Conservation (phyloP, 2,113 vertebrate genomes). For the Capricornis sumatraensis region DNA sequence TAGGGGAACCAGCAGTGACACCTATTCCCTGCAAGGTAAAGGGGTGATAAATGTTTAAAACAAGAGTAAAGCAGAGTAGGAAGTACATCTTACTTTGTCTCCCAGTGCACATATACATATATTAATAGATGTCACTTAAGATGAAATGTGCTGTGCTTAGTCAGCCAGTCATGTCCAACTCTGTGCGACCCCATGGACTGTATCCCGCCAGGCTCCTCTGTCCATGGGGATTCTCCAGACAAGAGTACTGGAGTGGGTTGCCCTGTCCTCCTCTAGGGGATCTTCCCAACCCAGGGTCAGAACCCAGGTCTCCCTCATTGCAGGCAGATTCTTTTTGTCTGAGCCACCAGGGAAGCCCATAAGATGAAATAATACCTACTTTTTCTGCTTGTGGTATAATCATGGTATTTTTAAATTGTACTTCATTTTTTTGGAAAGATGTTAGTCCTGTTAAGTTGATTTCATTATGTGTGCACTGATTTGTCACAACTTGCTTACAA, state of each 20-base stretch:
- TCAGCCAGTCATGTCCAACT: not conserved
- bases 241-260: not conserved
- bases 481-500: not conserved
- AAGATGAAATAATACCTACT: not conserved
- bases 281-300: not conserved
- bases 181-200: not conserved
- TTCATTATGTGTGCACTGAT: not conserved
- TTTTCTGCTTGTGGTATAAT: not conserved
- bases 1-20: not conserved
- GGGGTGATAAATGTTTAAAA: not conserved
- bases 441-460: not conserved
- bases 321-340: not conserved
- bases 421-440: not conserved
- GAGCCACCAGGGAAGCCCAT: not conserved
- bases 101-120: not conserved
- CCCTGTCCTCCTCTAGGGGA: not conserved
- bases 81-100: not conserved
- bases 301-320: not conserved
- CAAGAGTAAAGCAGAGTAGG: not conserved
- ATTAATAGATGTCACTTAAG: not conserved
- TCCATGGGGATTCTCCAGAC: not conserved
- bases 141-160: not conserved
- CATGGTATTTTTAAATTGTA: not conserved
- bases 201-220: not conserved
- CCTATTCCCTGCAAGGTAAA: not conserved